Evolutionary conservation across 2,888 invertebrate species (phyloP), one percentile per base, ranked within the genome.

Genomic region (Petrophora chlorosata): DNA sequence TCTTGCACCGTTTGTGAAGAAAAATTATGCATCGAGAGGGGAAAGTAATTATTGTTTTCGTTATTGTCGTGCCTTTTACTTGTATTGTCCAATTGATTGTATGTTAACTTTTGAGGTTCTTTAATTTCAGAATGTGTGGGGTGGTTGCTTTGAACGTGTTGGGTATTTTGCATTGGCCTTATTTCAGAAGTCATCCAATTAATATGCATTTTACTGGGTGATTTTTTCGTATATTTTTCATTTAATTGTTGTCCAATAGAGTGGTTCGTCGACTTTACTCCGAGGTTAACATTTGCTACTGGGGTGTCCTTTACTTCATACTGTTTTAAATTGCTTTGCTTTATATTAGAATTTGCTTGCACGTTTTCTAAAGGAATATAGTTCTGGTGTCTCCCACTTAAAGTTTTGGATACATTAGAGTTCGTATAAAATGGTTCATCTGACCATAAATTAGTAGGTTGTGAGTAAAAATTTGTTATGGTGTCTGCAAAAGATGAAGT

Each of bases 151-250:
- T n/a, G n/a, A n/a, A n/a, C n/a, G n/a, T n/a, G n/a, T n/a, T n/a
- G 85, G 62, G 73, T 77, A 56, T 72, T 82, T 68, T 86, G 85
- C 67, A 82, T 77, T 9, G 89, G 78, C 53, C 88, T 79, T 30
- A 80, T 79, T 76, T 90, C 90, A 10, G 90, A 90, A 12, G 90
- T 90, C 90, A 90, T 90, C 90, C 90, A 90, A 61, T 90, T 90
- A 19, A 90, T 90, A 52, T 89, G 90, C 82, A 82, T 88, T 77
- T 90, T 90, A 46, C 63, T 85, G 0, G 87, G 85, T 3, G 85
- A 85, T 53, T 89, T 90, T 57, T 90, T 90, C 0, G 83, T 81
- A 61, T 78, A 88, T 54, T 89, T 89, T 47, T 89, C 89, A 23
- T 77, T 55, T 40, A 75, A 59, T 51, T 81, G 76, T 44, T 79